Conservation (phyloP, 2,113 vertebrate genomes). For the Eptesicus fuscus region DNA sequence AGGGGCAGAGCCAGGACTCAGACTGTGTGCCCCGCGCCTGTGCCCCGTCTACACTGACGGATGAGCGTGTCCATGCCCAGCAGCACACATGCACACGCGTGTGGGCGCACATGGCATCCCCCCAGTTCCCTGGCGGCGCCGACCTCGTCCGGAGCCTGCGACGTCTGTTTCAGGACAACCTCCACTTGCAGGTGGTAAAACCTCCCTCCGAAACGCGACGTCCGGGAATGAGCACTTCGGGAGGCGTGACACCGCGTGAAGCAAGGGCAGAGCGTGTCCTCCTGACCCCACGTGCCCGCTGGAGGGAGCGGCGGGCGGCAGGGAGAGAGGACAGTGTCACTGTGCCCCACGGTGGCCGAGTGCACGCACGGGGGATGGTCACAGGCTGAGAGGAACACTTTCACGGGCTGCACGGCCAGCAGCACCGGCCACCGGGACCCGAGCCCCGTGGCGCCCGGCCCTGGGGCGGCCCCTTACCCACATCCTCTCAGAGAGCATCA, state of each 20-base stretch:
- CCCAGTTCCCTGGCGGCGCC: rapidly evolving
- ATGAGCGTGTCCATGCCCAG: background rate
- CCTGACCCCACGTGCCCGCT: background rate
- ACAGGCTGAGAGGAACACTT: rapidly evolving
- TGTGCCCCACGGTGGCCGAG: background rate
- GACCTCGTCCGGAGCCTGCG: rapidly evolving
- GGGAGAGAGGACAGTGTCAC: background rate
- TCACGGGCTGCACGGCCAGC: rapidly evolving
- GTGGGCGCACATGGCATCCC: rapidly evolving
- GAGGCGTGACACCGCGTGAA: rapidly evolving
- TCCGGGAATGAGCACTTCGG: background rate
- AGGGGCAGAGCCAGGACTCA: too few relatives aligned
- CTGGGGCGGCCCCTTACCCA: too few relatives aligned
- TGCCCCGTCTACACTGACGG: rapidly evolving
- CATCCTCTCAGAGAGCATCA: background rate
- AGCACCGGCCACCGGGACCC: rapidly evolving
- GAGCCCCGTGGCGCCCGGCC: rapidly evolving
- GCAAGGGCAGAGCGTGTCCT: background rate
- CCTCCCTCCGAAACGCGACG: background rate
- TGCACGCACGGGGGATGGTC: rapidly evolving
- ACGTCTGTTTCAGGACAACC: background rate
- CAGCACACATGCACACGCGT: rapidly evolving
- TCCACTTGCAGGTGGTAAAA: background rate
- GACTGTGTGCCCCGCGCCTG: rapidly evolving
- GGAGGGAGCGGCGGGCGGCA: background rate